Percentiles rank a stretch among this genome's conserved stretches.
Evolutionary conservation across 2,113 vertebrate species (phyloP).

Genomic region (Vidua macroura): DNA sequence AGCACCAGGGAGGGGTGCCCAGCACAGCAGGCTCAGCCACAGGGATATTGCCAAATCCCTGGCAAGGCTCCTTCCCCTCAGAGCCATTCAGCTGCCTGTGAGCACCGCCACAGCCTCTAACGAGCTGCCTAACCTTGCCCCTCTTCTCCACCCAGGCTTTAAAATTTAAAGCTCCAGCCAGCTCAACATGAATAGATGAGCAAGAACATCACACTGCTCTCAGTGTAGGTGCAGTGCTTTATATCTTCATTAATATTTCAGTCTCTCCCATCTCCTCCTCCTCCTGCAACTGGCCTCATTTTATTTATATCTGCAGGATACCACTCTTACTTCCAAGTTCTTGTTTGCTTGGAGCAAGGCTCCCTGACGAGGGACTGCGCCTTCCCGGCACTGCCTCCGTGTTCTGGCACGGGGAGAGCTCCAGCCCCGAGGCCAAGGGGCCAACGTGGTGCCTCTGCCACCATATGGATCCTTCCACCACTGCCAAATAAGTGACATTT

Average conservation of each 20-base stretch:
- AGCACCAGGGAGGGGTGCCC: accelerated
- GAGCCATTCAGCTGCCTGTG: background rate
- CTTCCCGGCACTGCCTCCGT: accelerated
- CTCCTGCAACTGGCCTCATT: slow-evolving; percentile 60
- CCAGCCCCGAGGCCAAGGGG: background rate
- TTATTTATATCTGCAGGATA: slow-evolving; percentile 61
- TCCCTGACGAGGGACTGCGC: background rate
- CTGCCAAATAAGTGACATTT: background rate
- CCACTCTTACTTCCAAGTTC: background rate
- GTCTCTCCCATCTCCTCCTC: slow-evolving; percentile 65
- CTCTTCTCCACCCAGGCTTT: slow-evolving; percentile 53
- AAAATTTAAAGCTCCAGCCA: slow-evolving; percentile 53
- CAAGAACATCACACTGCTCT: slow-evolving; percentile 53
- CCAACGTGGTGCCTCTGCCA: accelerated
- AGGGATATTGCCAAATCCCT: accelerated
- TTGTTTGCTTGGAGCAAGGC: background rate
- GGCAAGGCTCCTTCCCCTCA: background rate
- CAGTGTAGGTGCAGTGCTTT: slow-evolving; percentile 69
- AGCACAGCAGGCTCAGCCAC: background rate
- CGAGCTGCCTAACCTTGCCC: slow-evolving; percentile 41
- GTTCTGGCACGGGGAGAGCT: background rate
- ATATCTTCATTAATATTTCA: slow-evolving; percentile 75
- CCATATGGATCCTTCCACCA: accelerated
- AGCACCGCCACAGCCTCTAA: background rate
- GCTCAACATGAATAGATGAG: slow-evolving; percentile 61